Percentiles rank a stretch among this genome's conserved stretches.
phyloP scores from a whole-genome alignment of 1,140 invertebrate species.

The Philotrypesis tridentata region DNA sequence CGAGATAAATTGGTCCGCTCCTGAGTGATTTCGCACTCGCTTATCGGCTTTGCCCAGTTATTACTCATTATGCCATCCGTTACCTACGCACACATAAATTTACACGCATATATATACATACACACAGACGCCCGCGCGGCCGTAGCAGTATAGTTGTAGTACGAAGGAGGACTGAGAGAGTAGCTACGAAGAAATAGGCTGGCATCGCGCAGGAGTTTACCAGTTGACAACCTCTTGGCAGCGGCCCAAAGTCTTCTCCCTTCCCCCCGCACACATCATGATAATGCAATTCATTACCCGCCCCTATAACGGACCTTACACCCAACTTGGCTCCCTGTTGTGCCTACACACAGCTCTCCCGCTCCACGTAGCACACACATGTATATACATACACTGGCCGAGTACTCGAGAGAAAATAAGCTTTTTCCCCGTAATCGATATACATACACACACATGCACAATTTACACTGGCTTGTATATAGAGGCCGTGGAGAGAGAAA shows the following conservation, averaged over 20 bases:
- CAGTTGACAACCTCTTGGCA: constrained; percentile 17
- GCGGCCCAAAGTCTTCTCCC: neutral
- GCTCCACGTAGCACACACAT: neutral
- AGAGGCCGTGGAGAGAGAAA: no score
- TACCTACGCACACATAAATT: no score
- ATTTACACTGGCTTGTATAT: no score
- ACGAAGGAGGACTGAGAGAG: neutral
- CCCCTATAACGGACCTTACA: neutral
- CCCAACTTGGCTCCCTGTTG: neutral
- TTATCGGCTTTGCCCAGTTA: constrained; percentile 4
- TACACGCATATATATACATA: neutral
- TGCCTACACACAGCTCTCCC: neutral
- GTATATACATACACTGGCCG: neutral
- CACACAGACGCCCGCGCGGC: neutral
- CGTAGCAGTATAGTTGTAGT: neutral
- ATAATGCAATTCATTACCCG: constrained; percentile 27
- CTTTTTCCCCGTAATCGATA: neutral
- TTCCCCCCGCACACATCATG: neutral
- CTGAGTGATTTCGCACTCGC: constrained; percentile 13
- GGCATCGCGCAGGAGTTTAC: neutral
- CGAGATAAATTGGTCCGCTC: constrained; percentile 1
- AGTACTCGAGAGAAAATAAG: neutral
- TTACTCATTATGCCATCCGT: neutral
- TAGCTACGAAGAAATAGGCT: neutral
- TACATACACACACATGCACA: neutral